Conservation (phyloP, 2,113 vertebrate species). For the Paralichthys olivaceus region DNA sequence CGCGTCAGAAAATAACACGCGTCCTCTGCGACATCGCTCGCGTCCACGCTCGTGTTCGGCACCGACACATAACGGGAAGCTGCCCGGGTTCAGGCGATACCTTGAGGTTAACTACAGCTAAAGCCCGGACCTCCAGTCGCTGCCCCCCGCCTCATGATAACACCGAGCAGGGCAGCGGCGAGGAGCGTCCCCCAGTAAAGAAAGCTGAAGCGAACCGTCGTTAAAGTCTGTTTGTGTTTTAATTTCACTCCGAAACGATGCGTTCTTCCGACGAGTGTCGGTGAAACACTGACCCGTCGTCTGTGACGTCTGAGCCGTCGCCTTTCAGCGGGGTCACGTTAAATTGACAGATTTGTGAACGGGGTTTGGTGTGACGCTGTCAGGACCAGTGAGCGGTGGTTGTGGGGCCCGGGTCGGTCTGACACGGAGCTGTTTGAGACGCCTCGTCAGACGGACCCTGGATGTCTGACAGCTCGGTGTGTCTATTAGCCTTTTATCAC, state of each 20-base stretch:
- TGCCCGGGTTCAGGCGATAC: not conserved
- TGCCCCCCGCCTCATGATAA: not conserved
- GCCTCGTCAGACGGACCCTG: too few relatives aligned
- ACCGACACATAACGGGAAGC: not conserved
- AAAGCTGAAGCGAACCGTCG: not conserved
- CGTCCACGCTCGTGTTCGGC: not conserved
- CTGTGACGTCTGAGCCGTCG: not conserved
- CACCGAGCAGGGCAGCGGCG: not conserved
- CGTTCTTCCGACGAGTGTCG: rapidly evolving
- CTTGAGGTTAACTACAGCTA: conserved; percentile 19
- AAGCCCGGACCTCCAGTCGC: conserved; percentile 15
- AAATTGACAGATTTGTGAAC: conserved; percentile 17
- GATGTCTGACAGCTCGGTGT: too few relatives aligned
- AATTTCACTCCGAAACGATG: not conserved
- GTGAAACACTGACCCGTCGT: rapidly evolving
- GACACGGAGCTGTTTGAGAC: too few relatives aligned
- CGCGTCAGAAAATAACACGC: not conserved
- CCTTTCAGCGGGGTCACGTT: conserved; percentile 7
- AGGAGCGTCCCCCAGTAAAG: not conserved
- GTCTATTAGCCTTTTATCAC: too few relatives aligned
- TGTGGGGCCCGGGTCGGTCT: not conserved
- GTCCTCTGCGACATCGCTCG: rapidly evolving
- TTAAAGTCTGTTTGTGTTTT: not conserved
- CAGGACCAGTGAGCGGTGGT: not conserved
- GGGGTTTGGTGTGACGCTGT: not conserved